These are phyloP conservation scores for Porites divaricata DNA, from an alignment of 92 coral and sea anemone genomes.

Conservation along the genomic window DNA sequence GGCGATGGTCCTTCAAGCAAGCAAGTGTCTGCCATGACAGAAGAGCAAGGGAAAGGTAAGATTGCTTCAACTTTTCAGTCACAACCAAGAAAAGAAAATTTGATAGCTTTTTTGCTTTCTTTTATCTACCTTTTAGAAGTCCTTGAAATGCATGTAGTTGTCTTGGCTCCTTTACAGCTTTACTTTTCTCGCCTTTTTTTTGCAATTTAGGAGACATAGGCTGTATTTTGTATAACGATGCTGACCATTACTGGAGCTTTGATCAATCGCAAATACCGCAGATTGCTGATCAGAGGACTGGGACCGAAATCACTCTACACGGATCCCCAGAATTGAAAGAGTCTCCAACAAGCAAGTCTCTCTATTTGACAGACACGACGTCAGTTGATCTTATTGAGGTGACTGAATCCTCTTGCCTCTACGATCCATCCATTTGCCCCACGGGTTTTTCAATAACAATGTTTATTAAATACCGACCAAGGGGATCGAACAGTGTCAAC, in stretches of 20 bases:
- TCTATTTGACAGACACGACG: conserved; percentile 21
- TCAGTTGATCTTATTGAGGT: conserved; percentile 51
- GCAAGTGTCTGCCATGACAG: conserved; percentile 54
- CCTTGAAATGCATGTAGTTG: too few species aligned
- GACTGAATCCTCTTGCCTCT: conserved; percentile 35
- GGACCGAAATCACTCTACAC: background rate
- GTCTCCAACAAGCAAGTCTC: conserved; percentile 44
- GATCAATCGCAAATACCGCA: conserved; percentile 39
- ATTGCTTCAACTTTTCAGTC: too few species aligned
- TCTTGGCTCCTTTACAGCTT: too few species aligned
- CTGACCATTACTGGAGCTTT: conserved; percentile 78
- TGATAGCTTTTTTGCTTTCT: too few species aligned
- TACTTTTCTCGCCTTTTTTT: background rate
- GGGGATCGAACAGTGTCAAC: background rate
- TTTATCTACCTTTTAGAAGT: too few species aligned
- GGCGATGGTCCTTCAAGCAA: conserved; percentile 59
- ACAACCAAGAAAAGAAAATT: too few species aligned
- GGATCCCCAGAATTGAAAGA: background rate
- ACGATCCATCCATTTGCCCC: conserved; percentile 58
- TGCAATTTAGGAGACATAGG: conserved; percentile 15
- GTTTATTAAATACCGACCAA: conserved; percentile 42
- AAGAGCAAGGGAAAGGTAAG: conserved; percentile 67
- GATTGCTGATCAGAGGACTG: conserved; percentile 40
- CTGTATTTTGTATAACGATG: conserved; percentile 6
- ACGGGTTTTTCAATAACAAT: conserved; percentile 56